Conservation (phyloP, 2,113 vertebrate genomes). For the human region DNA sequence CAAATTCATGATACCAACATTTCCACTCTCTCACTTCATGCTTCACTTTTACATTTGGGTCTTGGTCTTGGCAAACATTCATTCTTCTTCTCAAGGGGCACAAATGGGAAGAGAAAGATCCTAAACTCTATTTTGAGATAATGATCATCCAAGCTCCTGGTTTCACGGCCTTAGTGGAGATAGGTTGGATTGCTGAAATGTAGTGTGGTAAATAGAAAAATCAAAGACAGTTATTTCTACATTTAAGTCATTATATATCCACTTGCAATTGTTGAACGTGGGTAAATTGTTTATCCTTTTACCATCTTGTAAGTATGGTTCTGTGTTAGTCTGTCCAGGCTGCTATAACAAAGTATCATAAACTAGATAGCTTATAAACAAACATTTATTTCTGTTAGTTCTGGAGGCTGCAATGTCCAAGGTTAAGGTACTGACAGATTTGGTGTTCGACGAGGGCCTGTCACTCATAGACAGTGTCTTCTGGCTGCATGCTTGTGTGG, state of each 20-base stretch:
- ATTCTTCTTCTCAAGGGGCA: neutral
- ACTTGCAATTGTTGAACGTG: too few relatives aligned
- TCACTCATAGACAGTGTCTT: neutral
- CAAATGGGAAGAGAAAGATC: neutral
- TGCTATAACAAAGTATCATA: neutral
- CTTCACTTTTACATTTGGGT: neutral
- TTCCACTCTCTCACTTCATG: fast-evolving
- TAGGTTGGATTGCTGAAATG: neutral
- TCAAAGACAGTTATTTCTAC: neutral
- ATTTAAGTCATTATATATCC: neutral
- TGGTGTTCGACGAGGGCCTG: too few relatives aligned
- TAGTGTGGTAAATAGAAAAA: neutral
- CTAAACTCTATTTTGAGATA: neutral
- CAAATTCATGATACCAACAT: neutral
- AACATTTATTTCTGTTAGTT: neutral
- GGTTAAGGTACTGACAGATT: neutral
- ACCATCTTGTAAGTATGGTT: too few relatives aligned
- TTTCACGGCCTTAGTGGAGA: neutral
- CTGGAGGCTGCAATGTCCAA: neutral
- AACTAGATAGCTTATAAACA: neutral
- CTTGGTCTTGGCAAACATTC: neutral
- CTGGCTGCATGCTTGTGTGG: neutral
- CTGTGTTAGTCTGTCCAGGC: neutral
- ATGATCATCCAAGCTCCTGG: neutral
- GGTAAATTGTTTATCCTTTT: neutral